phyloP scores from a whole-genome alignment of 2,113 vertebrate species.

The Microtus oregoni region DNA sequence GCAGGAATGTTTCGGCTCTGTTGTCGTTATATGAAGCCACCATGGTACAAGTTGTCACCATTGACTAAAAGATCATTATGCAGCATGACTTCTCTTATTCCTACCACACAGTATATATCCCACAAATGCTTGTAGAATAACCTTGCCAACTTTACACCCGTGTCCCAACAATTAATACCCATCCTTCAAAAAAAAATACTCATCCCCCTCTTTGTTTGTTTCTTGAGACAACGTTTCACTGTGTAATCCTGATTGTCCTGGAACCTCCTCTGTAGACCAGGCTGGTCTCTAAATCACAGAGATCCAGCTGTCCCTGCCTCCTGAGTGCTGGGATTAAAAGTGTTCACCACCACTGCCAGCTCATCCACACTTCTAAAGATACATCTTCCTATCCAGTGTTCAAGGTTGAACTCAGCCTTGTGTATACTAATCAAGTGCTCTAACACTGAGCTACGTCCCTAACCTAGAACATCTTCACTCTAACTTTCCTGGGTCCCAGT shows the following conservation, averaged over 20 bases:
- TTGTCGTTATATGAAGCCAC: not conserved
- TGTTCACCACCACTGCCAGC: not conserved
- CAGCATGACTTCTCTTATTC: not conserved
- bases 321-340: not conserved
- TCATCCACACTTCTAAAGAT: not conserved
- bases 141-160: not conserved
- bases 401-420: not conserved
- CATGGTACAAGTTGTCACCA: not conserved
- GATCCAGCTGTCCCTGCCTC: not conserved
- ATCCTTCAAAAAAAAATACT: not conserved
- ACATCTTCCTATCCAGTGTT: not conserved
- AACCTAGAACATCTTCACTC: not conserved
- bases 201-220: not conserved
- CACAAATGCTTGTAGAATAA: not conserved
- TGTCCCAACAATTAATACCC: not conserved
- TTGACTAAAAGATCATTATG: not conserved
- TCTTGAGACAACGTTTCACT: not conserved
- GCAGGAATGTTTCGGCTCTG: not conserved
- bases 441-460: not conserved
- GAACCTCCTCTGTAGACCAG: not conserved
- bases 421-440: not conserved
- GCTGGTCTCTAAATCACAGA: not conserved
- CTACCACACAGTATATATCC: not conserved
- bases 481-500: not conserved
- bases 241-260: not conserved